phyloP scores from a whole-genome alignment of 2,113 vertebrate genomes.

The Ondatra zibethicus region DNA sequence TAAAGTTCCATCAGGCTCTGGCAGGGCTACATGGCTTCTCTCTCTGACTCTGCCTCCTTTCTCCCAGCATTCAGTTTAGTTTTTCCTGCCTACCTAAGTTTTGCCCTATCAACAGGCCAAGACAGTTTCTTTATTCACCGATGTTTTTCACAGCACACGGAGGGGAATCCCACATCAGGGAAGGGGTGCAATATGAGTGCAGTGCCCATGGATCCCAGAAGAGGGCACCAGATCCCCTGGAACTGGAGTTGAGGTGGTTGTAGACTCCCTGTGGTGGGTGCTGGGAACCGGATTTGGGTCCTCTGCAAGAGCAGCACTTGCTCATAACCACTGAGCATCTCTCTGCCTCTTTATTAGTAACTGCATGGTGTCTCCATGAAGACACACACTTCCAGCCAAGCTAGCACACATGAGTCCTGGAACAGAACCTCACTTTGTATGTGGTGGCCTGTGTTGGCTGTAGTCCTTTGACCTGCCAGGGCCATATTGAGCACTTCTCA shows the following conservation, averaged over 20 bases:
- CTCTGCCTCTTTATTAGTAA: neutral
- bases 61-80: too few species aligned
- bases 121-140: too few species aligned
- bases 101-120: too few species aligned
- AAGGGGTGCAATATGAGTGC: neutral
- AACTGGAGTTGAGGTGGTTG: too few species aligned
- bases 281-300: neutral
- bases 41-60: too few species aligned
- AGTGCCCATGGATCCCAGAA: neutral
- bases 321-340: neutral
- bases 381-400: neutral
- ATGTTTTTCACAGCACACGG: too few species aligned
- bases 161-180: too few species aligned
- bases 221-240: neutral
- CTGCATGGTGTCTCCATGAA: neutral
- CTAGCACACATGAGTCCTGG: too few species aligned
- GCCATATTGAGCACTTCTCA: neutral
- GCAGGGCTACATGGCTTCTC: too few species aligned
- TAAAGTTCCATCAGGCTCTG: too few species aligned
- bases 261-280: neutral
- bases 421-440: neutral
- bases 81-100: too few species aligned
- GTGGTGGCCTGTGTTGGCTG: neutral
- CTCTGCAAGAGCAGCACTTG: neutral
- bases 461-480: neutral